Evolutionary conservation across 1,140 invertebrate genomes (phyloP).

Genomic region (Hesperophylax magnus): DNA sequence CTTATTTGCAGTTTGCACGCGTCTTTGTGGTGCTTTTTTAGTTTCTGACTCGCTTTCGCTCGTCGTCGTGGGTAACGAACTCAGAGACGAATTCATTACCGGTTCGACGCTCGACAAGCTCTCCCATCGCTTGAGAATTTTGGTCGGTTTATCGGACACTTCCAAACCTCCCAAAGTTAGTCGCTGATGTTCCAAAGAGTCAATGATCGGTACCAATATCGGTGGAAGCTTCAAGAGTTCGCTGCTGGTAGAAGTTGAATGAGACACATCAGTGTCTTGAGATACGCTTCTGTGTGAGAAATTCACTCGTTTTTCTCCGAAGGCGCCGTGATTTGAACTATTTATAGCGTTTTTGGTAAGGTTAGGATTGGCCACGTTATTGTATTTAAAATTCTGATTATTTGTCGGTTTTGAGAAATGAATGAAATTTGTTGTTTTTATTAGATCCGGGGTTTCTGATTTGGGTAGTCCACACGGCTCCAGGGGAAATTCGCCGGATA

Average conservation of each 20-base stretch:
- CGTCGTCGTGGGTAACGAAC: slow-evolving; percentile 70
- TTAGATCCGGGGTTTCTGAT: slow-evolving; percentile 56
- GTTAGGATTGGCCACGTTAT: neutral
- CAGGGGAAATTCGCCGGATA: slow-evolving; percentile 62
- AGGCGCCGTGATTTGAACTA: neutral
- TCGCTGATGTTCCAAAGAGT: slow-evolving; percentile 66
- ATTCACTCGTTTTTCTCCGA: slow-evolving; percentile 65
- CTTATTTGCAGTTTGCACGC: slow-evolving; percentile 63
- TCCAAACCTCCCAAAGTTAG: slow-evolving; percentile 55
- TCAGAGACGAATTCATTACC: slow-evolving; percentile 77
- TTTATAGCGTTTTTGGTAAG: slow-evolving; percentile 1
- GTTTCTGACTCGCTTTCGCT: slow-evolving; percentile 70
- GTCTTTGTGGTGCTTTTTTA: slow-evolving; percentile 62
- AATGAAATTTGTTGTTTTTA: slow-evolving; percentile 38
- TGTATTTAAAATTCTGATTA: slow-evolving; percentile 18
- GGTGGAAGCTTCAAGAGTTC: slow-evolving; percentile 77
- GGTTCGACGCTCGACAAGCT: slow-evolving; percentile 77
- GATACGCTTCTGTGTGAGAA: slow-evolving; percentile 70
- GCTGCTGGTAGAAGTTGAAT: slow-evolving; percentile 69
- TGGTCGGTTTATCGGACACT: slow-evolving; percentile 55
- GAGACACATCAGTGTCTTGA: slow-evolving; percentile 72
- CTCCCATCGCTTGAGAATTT: slow-evolving; percentile 67
- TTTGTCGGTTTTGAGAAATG: slow-evolving; percentile 36
- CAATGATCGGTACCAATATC: slow-evolving; percentile 77
- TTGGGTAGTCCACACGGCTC: slow-evolving; percentile 57